Conservation (phyloP, 2,797 vertebrate species). For the Amniataba percoides region DNA sequence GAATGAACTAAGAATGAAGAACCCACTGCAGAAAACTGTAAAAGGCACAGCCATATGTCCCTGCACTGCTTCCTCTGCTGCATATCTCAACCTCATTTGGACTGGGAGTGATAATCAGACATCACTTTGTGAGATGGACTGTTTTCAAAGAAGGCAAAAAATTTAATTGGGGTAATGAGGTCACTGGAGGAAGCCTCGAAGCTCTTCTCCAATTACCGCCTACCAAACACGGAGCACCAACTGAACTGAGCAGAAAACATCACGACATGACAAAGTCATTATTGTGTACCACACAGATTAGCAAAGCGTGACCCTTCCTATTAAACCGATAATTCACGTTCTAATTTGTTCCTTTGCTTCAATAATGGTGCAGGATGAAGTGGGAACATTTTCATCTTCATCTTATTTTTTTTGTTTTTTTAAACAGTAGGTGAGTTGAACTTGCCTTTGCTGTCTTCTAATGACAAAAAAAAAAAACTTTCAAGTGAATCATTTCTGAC, state of each 20-base stretch:
- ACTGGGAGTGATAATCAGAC: conserved; percentile 58
- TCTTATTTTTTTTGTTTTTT: conserved; percentile 5
- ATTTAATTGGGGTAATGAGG: conserved; percentile 76
- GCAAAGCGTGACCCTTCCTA: conserved; percentile 44
- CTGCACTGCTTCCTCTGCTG: conserved; percentile 23
- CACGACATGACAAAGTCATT: conserved; percentile 45
- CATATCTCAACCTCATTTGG: conserved; percentile 44
- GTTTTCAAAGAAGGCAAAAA: conserved; percentile 55
- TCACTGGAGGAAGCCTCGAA: conserved; percentile 69
- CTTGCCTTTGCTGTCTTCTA: background rate
- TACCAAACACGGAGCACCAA: conserved; percentile 41
- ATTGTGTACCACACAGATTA: conserved; percentile 38
- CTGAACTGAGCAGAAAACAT: conserved; percentile 43
- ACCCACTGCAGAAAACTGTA: background rate
- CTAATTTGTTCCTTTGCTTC: conserved; percentile 28
- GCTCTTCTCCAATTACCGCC: conserved; percentile 65
- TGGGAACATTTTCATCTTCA: background rate
- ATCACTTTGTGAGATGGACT: conserved; percentile 56
- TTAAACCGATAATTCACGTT: conserved; percentile 31
- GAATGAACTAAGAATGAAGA: background rate
- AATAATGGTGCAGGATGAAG: conserved; percentile 21
- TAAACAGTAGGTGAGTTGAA: conserved; percentile 20
- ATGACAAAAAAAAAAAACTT: background rate
- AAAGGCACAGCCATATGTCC: conserved; percentile 35
- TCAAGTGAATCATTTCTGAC: conserved; percentile 8